Evolutionary conservation across 37 sponge, comb jelly and placozoan genomes (phyloP).

Genomic region (Hormiphora californensis): DNA sequence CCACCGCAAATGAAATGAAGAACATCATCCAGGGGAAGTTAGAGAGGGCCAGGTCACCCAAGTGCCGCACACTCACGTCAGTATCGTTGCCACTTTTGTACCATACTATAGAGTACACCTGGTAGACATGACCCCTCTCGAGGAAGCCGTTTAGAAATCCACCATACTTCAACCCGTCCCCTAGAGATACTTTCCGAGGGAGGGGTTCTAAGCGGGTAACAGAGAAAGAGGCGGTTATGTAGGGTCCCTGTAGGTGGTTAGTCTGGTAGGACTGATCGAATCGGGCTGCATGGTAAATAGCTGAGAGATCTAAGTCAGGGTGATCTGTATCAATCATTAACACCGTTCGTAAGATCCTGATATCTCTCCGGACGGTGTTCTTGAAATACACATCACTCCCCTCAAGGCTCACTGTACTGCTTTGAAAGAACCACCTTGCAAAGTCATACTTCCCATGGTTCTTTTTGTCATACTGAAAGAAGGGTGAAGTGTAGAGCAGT

Average conservation of each 20-base stretch:
- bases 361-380: not conserved
- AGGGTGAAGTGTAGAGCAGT: not conserved
- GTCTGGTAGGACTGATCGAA: not conserved
- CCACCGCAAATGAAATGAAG: not conserved
- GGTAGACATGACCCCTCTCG: not conserved
- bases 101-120: not conserved
- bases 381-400: not conserved
- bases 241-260: not conserved
- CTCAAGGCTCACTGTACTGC: not conserved
- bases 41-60: not conserved
- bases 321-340: not conserved
- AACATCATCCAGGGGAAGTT: not conserved
- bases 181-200: not conserved
- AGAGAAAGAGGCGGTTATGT: not conserved
- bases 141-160: not conserved
- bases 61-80: not conserved
- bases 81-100: not conserved
- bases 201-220: not conserved
- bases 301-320: not conserved
- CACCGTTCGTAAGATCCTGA: not conserved
- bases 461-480: not conserved
- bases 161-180: not conserved
- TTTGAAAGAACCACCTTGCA: not conserved
- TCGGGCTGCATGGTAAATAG: not conserved
- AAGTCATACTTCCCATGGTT: not conserved